phyloP scores from a whole-genome alignment of 2,888 invertebrate species.

The Lasioglossum malachurum region DNA sequence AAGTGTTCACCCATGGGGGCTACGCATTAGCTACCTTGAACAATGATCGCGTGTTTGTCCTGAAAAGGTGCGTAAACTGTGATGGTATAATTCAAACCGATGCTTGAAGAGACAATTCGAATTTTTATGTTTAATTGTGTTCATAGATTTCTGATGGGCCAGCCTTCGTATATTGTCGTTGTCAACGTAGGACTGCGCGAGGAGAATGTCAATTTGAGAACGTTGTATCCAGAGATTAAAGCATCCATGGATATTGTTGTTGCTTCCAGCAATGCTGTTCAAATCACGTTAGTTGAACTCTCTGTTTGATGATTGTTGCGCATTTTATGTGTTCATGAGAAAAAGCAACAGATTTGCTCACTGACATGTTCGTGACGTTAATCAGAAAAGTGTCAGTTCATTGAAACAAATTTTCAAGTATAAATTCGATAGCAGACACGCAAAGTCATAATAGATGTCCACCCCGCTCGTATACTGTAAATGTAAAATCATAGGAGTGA shows the following conservation, averaged over 20 bases:
- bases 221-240: conserved; percentile 69
- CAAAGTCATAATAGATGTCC: no score
- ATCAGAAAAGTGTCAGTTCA: no score
- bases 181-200: conserved; percentile 71
- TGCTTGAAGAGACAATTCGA: not conserved
- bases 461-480: no score
- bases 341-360: not conserved
- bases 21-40: conserved; percentile 72
- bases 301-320: not conserved
- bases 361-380: not conserved
- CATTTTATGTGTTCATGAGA: not conserved
- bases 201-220: conserved; percentile 70
- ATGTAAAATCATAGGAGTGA: no score
- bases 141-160: conserved; percentile 67
- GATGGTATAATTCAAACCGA: not conserved
- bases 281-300: conserved; percentile 48
- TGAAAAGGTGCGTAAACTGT: conserved; percentile 71
- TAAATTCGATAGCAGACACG: no score
- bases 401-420: no score
- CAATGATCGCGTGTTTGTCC: conserved; percentile 69
- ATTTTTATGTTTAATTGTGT: not conserved
- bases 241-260: conserved; percentile 67
- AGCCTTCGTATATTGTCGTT: conserved; percentile 70
- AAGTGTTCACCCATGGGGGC: conserved; percentile 74
- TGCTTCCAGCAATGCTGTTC: conserved; percentile 71